These are phyloP conservation scores for Otolemur garnettii DNA, from an alignment of 2,113 vertebrate genomes.

Conservation along the genomic window DNA sequence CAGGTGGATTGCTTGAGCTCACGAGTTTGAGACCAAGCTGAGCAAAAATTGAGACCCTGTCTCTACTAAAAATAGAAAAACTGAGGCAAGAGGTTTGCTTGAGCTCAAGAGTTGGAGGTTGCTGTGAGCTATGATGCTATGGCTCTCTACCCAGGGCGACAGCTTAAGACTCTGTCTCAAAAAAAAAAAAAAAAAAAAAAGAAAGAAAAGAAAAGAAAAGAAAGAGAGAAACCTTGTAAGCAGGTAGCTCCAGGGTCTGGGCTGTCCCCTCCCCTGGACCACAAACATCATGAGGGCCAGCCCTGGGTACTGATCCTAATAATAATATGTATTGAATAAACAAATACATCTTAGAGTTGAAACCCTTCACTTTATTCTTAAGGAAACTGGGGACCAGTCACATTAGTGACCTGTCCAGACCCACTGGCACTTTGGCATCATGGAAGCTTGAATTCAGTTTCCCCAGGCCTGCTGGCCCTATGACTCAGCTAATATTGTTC, in stretches of 20 bases:
- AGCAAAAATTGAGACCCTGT: too few species aligned
- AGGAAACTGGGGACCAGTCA: not conserved
- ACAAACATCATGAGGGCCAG: not conserved
- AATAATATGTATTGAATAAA: not conserved
- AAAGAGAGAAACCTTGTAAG: not conserved
- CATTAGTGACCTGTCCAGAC: not conserved
- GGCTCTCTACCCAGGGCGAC: too few species aligned
- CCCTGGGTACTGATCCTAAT: not conserved
- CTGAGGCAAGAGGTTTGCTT: too few species aligned
- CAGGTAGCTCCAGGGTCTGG: not conserved
- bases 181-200: too few species aligned
- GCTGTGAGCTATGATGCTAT: too few species aligned
- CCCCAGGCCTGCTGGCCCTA: not conserved
- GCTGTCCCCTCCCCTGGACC: not conserved
- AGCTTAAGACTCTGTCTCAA: too few species aligned
- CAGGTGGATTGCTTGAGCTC: too few species aligned
- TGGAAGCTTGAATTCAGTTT: constrained; percentile 1
- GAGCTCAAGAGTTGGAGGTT: too few species aligned
- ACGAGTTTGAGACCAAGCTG: too few species aligned
- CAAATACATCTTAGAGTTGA: not conserved
- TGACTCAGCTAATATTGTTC: constrained; percentile 19
- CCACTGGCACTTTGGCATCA: not conserved
- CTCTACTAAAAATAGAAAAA: too few species aligned
- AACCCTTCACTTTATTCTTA: not conserved
- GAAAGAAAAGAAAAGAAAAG: too few species aligned